Conservation (phyloP, 2,888 invertebrate genomes). For the Parnassius smintheus region DNA sequence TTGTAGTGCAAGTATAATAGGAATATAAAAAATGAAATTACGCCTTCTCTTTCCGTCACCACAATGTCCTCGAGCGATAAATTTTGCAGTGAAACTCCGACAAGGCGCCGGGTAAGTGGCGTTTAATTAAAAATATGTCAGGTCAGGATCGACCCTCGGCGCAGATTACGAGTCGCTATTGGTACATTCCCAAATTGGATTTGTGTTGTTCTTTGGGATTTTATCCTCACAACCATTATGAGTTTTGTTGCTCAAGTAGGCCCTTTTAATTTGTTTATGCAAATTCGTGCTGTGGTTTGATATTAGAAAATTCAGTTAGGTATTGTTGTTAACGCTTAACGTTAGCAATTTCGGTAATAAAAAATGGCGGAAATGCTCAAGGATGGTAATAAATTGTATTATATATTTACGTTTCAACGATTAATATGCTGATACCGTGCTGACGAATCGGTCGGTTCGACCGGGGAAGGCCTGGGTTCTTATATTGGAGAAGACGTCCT, state of each 20-base stretch:
- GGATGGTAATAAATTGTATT: no score
- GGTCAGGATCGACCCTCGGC: constrained; percentile 39
- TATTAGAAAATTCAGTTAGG: constrained; percentile 3
- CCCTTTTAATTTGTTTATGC: constrained; percentile 26
- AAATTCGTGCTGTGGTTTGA: constrained; percentile 19
- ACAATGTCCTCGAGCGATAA: constrained; percentile 6
- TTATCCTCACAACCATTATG: constrained; percentile 17
- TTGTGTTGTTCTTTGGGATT: constrained; percentile 29
- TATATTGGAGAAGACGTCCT: no score
- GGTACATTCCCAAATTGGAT: constrained; percentile 24
- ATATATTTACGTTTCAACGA: no score
- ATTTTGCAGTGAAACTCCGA: constrained; percentile 24
- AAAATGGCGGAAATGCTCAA: no score
- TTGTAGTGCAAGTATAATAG: no score
- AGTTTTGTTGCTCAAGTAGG: constrained; percentile 22
- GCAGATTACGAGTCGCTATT: constrained; percentile 23
- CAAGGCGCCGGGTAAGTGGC: constrained; percentile 51
- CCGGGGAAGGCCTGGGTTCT: no score
- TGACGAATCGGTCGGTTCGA: no score
- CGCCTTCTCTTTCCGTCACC: constrained; percentile 12
- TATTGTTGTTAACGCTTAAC: constrained; percentile 6
- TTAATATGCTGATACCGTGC: no score
- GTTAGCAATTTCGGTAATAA: no score
- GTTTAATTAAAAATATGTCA: constrained; percentile 76
- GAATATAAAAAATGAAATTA: background rate